Evolutionary conservation across 2,888 invertebrate species (phyloP).

Genomic region (Subacronicta megacephala): DNA sequence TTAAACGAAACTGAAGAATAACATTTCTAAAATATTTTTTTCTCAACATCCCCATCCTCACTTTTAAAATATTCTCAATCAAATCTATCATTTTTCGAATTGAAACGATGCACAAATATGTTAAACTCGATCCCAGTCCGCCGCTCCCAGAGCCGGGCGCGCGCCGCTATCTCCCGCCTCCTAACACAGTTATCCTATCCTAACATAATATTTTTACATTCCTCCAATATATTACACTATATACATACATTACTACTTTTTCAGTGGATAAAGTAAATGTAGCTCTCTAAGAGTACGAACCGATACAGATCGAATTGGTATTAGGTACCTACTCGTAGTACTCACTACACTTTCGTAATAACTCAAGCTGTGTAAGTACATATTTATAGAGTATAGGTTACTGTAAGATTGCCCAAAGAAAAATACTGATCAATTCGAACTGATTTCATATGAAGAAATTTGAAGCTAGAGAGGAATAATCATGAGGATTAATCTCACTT

Average conservation of each 20-base stretch:
- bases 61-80: not conserved
- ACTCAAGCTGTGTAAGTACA: conserved; percentile 18
- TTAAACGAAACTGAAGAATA: too few relatives aligned
- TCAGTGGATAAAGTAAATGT: conserved; percentile 65
- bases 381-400: too few relatives aligned
- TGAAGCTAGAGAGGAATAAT: too few relatives aligned
- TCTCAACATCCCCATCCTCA: not conserved
- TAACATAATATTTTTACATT: conserved; percentile 73
- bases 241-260: conserved; percentile 59
- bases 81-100: not conserved
- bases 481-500: too few relatives aligned
- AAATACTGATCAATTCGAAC: too few relatives aligned
- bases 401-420: too few relatives aligned
- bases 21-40: too few relatives aligned
- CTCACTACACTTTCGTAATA: too few relatives aligned
- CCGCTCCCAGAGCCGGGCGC: conserved; percentile 37
- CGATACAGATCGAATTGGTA: conserved; percentile 30
- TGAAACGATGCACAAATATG: conserved; percentile 3
- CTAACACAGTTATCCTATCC: conserved; percentile 71
- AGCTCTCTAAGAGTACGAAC: conserved; percentile 16
- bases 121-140: not conserved
- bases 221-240: conserved; percentile 63
- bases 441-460: too few relatives aligned
- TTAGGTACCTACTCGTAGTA: too few relatives aligned
- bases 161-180: conserved; percentile 17